Evolutionary conservation across 1,140 invertebrate species (phyloP).

Genomic region (Sitophilus oryzae): DNA sequence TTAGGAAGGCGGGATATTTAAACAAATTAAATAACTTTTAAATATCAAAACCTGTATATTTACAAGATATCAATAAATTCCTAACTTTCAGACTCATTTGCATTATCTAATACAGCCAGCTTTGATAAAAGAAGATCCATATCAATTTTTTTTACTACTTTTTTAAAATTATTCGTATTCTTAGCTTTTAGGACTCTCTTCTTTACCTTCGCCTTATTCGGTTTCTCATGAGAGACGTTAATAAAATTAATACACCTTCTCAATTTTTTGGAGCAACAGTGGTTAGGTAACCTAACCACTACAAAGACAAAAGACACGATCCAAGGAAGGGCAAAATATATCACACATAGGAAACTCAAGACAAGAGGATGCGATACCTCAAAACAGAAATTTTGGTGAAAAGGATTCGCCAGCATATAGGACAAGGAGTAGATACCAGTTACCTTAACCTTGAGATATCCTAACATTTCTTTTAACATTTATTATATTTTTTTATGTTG

Average conservation of each 20-base stretch:
- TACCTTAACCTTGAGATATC: no score
- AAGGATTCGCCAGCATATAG: no score
- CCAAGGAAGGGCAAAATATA: no score
- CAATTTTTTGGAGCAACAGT: slow-evolving; percentile 7
- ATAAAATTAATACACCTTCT: slow-evolving; percentile 4
- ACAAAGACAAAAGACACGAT: no score
- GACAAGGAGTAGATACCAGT: no score
- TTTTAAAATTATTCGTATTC: background rate
- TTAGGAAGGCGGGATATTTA: background rate
- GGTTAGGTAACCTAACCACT: no score
- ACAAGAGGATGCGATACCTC: no score
- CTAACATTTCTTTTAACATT: no score
- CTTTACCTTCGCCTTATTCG: slow-evolving; percentile 1
- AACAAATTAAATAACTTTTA: background rate
- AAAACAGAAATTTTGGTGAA: no score
- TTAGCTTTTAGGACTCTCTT: slow-evolving; percentile 4
- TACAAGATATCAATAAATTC: background rate
- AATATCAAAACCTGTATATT: background rate
- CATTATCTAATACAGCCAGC: background rate
- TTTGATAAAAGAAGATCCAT: slow-evolving; percentile 4
- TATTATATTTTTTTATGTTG: no score
- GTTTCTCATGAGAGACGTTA: background rate
- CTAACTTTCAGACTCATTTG: background rate
- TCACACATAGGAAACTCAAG: no score
- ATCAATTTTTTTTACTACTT: slow-evolving; percentile 2